Percentiles rank a stretch among this genome's conserved stretches.
Conservation (phyloP, 2,113 vertebrate genomes). For the Heptranchias perlo region DNA sequence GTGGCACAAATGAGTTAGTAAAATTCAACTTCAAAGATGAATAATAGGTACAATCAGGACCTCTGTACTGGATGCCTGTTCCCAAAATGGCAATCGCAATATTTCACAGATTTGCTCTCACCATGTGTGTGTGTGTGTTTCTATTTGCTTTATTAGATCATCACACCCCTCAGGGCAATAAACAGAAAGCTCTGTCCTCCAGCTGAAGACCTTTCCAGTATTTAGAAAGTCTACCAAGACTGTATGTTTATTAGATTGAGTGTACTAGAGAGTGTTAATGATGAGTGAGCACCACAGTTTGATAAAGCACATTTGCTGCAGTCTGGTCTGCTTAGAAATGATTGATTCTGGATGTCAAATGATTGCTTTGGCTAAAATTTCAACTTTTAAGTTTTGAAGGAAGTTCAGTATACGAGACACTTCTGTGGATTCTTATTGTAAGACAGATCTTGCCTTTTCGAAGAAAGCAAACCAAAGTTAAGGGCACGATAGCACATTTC, state of each 20-base stretch:
- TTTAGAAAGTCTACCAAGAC: neutral
- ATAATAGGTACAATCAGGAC: neutral
- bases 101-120: neutral
- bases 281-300: conserved; percentile 5
- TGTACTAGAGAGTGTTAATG: neutral
- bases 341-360: neutral
- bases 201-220: neutral
- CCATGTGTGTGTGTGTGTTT: neutral
- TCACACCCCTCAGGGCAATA: neutral
- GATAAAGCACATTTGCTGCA: neutral
- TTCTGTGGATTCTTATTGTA: neutral
- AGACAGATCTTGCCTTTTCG: neutral
- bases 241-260: neutral
- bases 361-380: neutral
- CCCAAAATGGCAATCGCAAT: neutral
- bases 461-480: neutral
- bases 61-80: neutral
- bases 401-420: neutral
- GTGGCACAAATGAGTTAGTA: neutral
- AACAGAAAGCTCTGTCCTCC: neutral
- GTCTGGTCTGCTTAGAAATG: conserved; percentile 6
- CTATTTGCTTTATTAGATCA: neutral
- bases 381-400: neutral
- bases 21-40: neutral
- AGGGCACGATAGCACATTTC: neutral